Evolutionary conservation across 2,113 vertebrate species (phyloP).

Genomic region (Myodes glareolus): DNA sequence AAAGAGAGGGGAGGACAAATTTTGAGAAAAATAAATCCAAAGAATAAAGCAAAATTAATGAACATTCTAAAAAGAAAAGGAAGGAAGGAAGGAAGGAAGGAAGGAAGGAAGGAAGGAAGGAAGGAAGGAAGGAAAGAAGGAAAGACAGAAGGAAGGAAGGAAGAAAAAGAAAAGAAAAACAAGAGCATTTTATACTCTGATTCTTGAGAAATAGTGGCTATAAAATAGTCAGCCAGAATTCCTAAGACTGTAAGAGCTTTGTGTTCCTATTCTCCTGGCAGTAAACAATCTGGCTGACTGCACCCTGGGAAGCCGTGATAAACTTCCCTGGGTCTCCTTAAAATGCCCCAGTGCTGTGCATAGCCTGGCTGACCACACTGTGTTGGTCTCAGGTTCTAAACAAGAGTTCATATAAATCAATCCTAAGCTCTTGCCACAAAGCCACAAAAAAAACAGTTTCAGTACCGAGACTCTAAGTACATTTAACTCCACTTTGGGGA

Average conservation of each 20-base stretch:
- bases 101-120: rapidly evolving
- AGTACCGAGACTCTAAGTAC: constrained; percentile 26
- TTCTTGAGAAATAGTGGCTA: not conserved
- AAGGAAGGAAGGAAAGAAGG: not conserved
- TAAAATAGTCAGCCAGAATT: constrained; percentile 19
- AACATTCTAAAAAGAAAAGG: not conserved
- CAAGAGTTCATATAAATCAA: constrained; percentile 59
- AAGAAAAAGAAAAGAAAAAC: rapidly evolving
- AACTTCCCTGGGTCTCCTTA: constrained; percentile 39
- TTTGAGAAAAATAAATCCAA: not conserved
- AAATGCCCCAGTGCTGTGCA: not conserved
- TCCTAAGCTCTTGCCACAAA: constrained; percentile 44
- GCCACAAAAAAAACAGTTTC: constrained; percentile 45
- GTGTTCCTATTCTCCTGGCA: not conserved
- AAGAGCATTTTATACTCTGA: not conserved
- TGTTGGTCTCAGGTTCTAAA: constrained; percentile 54
- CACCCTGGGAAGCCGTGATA: not conserved
- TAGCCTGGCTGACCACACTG: constrained; percentile 34
- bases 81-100: no score
- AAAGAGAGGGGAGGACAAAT: not conserved
- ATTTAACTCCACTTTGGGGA: not conserved
- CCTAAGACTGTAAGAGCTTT: not conserved
- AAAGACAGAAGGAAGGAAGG: not conserved
- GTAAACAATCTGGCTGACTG: not conserved
- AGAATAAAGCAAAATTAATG: not conserved